Evolutionary conservation across 1,140 invertebrate species (phyloP).

Genomic region (Scaptomyza hsui): DNA sequence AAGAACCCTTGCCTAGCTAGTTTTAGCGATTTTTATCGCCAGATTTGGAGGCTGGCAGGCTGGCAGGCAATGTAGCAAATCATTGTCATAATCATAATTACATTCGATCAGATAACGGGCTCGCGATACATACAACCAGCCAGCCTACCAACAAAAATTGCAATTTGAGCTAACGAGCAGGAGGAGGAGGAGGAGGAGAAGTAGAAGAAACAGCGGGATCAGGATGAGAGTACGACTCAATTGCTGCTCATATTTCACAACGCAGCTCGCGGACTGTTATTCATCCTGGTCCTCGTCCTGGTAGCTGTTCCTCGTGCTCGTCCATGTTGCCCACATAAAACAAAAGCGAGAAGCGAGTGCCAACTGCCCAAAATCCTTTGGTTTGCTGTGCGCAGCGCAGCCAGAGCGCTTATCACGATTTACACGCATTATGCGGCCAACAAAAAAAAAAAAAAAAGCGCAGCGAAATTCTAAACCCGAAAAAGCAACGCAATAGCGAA

Average conservation of each 20-base stretch:
- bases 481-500: conserved; percentile 24
- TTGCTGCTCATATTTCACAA: conserved; percentile 72
- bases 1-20: conserved; percentile 55
- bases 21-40: conserved; percentile 42
- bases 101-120: conserved; percentile 78
- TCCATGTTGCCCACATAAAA: conserved; percentile 59
- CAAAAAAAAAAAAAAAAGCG: conserved; percentile 57
- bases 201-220: conserved; percentile 10
- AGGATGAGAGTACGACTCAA: conserved; percentile 43
- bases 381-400: conserved; percentile 38
- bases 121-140: conserved; percentile 28
- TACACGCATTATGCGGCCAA: conserved; percentile 68
- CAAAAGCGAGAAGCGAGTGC: conserved; percentile 42
- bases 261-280: conserved; percentile 23
- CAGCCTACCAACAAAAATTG: conserved; percentile 45
- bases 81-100: conserved; percentile 83
- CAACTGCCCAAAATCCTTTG: conserved; percentile 67
- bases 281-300: conserved; percentile 37
- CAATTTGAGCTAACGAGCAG: conserved; percentile 75
- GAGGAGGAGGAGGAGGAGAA: conserved; percentile 19
- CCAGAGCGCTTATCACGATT: conserved; percentile 74
- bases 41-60: conserved; percentile 31
- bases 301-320: neutral
- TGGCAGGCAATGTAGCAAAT: conserved; percentile 76
- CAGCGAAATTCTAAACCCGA: conserved; percentile 76